These are phyloP conservation scores for Rhynchomys soricoides DNA, from an alignment of 2,113 vertebrate genomes.

Conservation along the genomic window DNA sequence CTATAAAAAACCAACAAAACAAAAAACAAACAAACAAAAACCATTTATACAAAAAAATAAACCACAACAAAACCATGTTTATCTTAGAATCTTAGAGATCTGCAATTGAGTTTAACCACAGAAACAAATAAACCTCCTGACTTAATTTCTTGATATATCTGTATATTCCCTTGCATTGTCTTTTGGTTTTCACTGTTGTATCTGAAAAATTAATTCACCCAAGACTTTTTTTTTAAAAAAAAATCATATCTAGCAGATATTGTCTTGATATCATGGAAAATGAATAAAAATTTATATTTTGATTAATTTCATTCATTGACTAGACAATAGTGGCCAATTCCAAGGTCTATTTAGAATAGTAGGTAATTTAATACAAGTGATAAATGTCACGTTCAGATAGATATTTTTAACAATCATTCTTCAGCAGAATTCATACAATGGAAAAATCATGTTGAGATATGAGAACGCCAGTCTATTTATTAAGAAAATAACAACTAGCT, in stretches of 20 bases:
- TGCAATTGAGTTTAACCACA: slow-evolving; percentile 47
- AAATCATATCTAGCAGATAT: neutral
- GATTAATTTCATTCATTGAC: slow-evolving; percentile 27
- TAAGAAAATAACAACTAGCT: slow-evolving; percentile 44
- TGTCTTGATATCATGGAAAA: neutral
- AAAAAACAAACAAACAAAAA: too few species aligned
- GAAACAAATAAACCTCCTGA: neutral
- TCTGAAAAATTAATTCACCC: slow-evolving; percentile 5
- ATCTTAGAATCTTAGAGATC: slow-evolving; percentile 5
- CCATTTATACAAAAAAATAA: neutral
- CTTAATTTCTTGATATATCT: slow-evolving; percentile 7
- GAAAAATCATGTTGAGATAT: slow-evolving; percentile 43
- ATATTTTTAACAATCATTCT: slow-evolving; percentile 48
- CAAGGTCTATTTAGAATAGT: slow-evolving; percentile 32
- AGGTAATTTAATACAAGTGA: slow-evolving; percentile 20
- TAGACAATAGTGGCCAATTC: slow-evolving; percentile 17
- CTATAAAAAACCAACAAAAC: neutral
- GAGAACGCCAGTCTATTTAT: slow-evolving; percentile 41
- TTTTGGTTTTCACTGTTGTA: slow-evolving; percentile 11
- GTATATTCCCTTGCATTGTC: neutral
- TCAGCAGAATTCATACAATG: slow-evolving; percentile 12
- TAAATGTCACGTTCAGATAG: slow-evolving; percentile 10
- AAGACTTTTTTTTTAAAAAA: slow-evolving; percentile 14
- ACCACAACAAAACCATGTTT: neutral
- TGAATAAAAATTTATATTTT: slow-evolving; percentile 25